Evolutionary conservation across 2,113 vertebrate genomes (phyloP), one percentile per base, ranked within the genome.

Genomic region (Tinamus guttatus): DNA sequence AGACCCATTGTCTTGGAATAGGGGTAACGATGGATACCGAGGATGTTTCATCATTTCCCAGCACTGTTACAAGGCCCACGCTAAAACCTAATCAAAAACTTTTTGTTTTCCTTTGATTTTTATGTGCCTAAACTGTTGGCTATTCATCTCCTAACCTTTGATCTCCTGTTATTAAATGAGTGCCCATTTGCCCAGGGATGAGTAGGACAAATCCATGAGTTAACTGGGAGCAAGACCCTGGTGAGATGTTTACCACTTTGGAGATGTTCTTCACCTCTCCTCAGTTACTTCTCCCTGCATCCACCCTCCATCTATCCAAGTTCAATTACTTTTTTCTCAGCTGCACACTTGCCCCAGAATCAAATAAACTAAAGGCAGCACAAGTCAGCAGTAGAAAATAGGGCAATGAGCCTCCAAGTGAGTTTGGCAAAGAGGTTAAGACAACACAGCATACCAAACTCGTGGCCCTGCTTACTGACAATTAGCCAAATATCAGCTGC

Each of bases 1-100:
- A 96, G 90, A 95, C 82, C 93, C 93, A 95, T 97, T 97, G 95
- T 97, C 90, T 95, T 27, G 40, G 92, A 93, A 93, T 76, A 92
- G 93, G 95, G 69, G 92, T 94, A 96, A 92, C 94, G 95, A 95
- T 95, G 87, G 93, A 95, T 95, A 90, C 95, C 88, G 93, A 94
- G 97, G 95, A 97, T 96, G 95, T 94, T 94, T 95, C 92, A 94
- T 97, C 96, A 97, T 96, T 96, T 96, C 95, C 96, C 89, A 95
- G 91, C 93, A 96, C 87, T 95, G 94, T 96, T 92, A 95, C 79
- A 60, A 64, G 80, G 76, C 76, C 40, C 88, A 88, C 95, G 93
- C 93, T 95, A 93, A 94, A 96, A 96, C 94, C 77, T 94, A 94
- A 97, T 95, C 91, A 95, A 95, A 96, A 95, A 9, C 51, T 43